A percentile compares a stretch with the other conserved stretches of the same genome.
Evolutionary conservation across 2,797 vertebrate genomes (phyloP).

Genomic region (Graptemys geographica): DNA sequence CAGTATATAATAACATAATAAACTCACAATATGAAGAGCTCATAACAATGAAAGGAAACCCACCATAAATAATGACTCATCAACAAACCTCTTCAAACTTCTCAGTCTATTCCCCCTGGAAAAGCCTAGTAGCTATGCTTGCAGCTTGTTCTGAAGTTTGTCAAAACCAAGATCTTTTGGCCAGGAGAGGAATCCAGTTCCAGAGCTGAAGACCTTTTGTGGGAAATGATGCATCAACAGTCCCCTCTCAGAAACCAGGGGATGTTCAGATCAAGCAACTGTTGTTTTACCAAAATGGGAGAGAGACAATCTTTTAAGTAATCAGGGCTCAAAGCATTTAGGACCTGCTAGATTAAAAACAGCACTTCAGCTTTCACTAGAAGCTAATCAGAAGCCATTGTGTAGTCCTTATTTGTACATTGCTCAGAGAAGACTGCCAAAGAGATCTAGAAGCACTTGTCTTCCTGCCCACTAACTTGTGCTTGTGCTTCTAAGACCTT

Average conservation of each 20-base stretch:
- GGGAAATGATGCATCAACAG: background rate
- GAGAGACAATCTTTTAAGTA: background rate
- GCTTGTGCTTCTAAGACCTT: background rate
- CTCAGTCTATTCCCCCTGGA: background rate
- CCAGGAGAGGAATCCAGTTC: background rate
- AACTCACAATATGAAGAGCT: background rate
- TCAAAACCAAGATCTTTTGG: background rate
- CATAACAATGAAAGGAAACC: background rate
- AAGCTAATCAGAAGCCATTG: background rate
- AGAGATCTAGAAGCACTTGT: background rate
- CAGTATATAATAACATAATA: background rate
- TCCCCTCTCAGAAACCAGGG: background rate
- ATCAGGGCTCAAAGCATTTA: background rate
- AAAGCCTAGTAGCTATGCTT: background rate
- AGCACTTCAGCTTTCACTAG: background rate
- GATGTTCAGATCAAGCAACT: background rate
- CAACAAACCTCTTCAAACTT: background rate
- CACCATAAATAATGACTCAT: fast-evolving
- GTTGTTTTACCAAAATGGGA: background rate
- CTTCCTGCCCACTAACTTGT: background rate
- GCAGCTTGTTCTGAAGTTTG: background rate
- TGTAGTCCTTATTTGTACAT: background rate
- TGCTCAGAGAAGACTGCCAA: background rate
- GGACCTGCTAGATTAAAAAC: background rate
- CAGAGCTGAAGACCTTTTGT: background rate